Percentiles rank a stretch among this genome's conserved stretches.
phyloP scores from a whole-genome alignment of 2,113 vertebrate species.

The Ovis aries region ARS-UI_Ramb_v3.0 NC_056069.1:67404001-67404500 shows the following conservation, averaged over 20 bases:
- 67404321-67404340: neutral
- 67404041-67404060: no score
- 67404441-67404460: neutral
- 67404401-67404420: neutral
- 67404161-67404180: neutral
- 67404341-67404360: neutral
- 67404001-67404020: accelerated
- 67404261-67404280: neutral
- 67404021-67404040: no score
- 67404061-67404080: neutral
- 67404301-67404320: neutral
- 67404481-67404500: neutral
- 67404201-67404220: neutral
- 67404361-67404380: neutral
- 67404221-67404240: neutral
- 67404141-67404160: neutral
- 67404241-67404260: neutral
- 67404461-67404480: neutral
- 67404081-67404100: neutral
- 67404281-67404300: neutral
- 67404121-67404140: neutral
- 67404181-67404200: neutral
- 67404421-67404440: no score
- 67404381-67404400: neutral
- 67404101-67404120: neutral